These are phyloP conservation scores for Apotomis betuletana DNA, from an alignment of 2,888 invertebrate species.

Conservation along the genomic window DNA sequence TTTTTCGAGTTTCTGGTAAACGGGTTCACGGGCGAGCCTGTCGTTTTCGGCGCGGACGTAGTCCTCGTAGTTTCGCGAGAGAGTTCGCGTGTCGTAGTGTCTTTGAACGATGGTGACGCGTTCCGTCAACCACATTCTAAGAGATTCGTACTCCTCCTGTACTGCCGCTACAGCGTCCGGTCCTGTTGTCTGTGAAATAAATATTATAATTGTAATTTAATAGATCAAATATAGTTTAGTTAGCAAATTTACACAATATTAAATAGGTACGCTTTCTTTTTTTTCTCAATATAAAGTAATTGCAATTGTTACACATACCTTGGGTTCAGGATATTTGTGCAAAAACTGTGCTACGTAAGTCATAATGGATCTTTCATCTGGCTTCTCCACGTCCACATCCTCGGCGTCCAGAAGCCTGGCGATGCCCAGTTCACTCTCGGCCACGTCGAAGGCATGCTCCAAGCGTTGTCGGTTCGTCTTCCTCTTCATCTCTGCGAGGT, in stretches of 20 bases:
- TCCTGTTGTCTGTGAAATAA: constrained; percentile 82
- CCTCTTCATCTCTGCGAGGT: constrained; percentile 90
- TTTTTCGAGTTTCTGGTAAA: constrained; percentile 90
- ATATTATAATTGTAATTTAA: constrained; percentile 4
- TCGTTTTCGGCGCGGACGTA: constrained; percentile 91
- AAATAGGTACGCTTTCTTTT: no score
- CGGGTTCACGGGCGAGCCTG: constrained; percentile 87
- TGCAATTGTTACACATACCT: constrained; percentile 66
- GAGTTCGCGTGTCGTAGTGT: constrained; percentile 88
- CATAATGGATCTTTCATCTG: constrained; percentile 99
- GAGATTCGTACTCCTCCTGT: constrained; percentile 91
- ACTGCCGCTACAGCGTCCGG: constrained; percentile 89
- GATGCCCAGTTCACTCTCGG: constrained; percentile 95
- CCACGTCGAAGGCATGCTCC: constrained; percentile 96
- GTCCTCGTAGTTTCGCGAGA: constrained; percentile 91
- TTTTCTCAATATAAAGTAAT: no score
- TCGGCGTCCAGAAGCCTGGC: constrained; percentile 96
- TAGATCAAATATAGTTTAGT: neutral
- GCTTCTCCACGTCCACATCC: constrained; percentile 97
- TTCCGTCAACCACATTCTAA: constrained; percentile 92
- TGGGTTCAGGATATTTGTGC: constrained; percentile 96
- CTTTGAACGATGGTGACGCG: constrained; percentile 90
- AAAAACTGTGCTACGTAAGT: constrained; percentile 99
- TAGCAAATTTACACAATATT: neutral
- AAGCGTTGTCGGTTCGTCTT: constrained; percentile 91